Conservation (phyloP, 1,140 invertebrate genomes). For the Lerema accius region DNA sequence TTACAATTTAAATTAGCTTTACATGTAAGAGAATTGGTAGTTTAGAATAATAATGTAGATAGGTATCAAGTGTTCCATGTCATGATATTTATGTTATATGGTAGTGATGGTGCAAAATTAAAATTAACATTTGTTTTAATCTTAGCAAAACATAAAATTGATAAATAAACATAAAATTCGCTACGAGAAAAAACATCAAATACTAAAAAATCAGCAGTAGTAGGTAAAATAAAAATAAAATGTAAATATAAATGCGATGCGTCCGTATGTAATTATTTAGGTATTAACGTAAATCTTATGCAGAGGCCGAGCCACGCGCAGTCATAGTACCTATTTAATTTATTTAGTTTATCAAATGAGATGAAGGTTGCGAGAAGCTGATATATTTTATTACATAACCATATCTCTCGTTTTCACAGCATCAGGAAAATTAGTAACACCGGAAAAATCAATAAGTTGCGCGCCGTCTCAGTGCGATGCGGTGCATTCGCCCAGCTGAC, state of each 20-base stretch:
- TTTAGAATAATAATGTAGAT: no score
- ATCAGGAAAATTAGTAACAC: constrained; percentile 22
- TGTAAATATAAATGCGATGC: constrained; percentile 1
- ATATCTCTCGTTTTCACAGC: constrained; percentile 11
- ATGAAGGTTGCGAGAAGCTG: constrained; percentile 19
- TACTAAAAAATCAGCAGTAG: not conserved
- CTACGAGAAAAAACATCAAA: not conserved
- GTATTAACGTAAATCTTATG: constrained; percentile 1
- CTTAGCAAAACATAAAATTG: not conserved
- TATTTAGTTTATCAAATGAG: constrained; percentile 17
- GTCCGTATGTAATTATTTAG: not conserved
- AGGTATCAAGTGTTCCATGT: no score
- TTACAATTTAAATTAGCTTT: no score
- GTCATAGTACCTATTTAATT: constrained; percentile 9
- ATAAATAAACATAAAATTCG: not conserved
- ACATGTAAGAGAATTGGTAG: no score
- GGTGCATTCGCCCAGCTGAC: constrained; percentile 67
- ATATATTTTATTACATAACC: constrained; percentile 37
- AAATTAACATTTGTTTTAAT: no score
- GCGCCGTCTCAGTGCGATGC: constrained; percentile 62
- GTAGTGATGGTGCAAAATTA: no score
- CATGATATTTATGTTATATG: no score
- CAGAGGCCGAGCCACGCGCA: constrained; percentile 4
- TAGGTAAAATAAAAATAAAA: not conserved
- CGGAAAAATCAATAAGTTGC: constrained; percentile 73